These are phyloP conservation scores for Bostrychus sinensis DNA, from an alignment of 2,113 vertebrate species.

Conservation along the genomic window DNA sequence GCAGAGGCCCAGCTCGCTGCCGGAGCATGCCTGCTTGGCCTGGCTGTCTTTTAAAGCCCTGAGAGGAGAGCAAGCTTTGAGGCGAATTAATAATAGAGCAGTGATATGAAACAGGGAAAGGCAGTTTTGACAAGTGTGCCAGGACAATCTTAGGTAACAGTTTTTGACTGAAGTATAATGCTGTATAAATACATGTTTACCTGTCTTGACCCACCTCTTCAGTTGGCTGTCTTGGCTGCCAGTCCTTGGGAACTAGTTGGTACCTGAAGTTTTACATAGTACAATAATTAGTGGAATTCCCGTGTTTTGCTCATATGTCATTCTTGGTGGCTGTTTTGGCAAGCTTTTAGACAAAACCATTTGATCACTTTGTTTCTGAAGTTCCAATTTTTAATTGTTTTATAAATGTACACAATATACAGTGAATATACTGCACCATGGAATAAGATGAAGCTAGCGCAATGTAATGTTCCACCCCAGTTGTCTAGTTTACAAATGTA, in stretches of 20 bases:
- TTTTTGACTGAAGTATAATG: slow-evolving; percentile 17
- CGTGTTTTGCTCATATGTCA: no score
- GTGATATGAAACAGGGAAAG: slow-evolving; percentile 1
- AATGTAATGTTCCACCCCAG: no score
- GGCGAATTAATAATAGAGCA: slow-evolving; percentile 33
- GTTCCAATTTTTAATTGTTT: no score
- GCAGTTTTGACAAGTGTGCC: slow-evolving; percentile 1
- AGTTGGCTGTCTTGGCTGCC: background rate
- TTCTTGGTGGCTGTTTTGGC: background rate
- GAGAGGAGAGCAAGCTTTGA: slow-evolving; percentile 13
- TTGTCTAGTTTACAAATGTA: no score
- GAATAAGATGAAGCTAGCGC: no score
- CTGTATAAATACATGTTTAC: background rate
- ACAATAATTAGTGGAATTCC: background rate
- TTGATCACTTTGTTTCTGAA: no score
- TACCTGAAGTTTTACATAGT: background rate
- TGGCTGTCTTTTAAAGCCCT: slow-evolving; percentile 46
- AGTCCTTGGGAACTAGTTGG: background rate
- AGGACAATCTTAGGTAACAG: slow-evolving; percentile 8
- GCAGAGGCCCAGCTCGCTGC: slow-evolving; percentile 70
- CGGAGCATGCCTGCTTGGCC: slow-evolving; percentile 68
- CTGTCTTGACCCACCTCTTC: background rate
- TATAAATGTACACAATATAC: no score
- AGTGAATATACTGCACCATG: no score
- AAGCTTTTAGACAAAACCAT: background rate